Evolutionary conservation across 2,797 vertebrate genomes (phyloP), one percentile per base, ranked within the genome.

Genomic region (Peromyscus aztecus): DNA sequence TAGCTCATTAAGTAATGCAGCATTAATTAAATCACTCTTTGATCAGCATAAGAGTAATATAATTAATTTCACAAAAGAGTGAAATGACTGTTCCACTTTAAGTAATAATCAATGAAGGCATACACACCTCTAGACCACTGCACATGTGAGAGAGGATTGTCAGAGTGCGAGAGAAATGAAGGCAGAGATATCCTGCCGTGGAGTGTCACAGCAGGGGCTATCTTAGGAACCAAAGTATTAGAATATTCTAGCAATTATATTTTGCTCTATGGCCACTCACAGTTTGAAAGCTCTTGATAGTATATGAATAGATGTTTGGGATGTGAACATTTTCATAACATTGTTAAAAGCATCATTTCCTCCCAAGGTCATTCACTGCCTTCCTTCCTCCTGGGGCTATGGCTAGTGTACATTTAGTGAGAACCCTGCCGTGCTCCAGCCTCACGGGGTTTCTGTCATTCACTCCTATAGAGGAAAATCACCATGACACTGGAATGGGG

Each of bases 21-120:
- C 76, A 81, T 52, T 78, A 90, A 87, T 93, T 94, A 84, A 91
- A 87, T 89, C 89, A 90, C 21, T 89, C 87, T 95, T 95, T 94
- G 69, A 96, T 89, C 40, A 95, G n/a, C 11, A 73, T 59, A 86
- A 80, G 40, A 89, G 27, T 83, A 87, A 86, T 86, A 69, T n/a
- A 69, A 86, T 86, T 52, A 86, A 86, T 86, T 86, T 52, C 43
- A 86, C 77, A 92, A 86, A 2, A 4, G 43, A 52, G 5, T 77
- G 21, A 94, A 94, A 61, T 75, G 84, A 80, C 10, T 83, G 24
- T 19, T 81, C 57, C 77, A 69, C 27, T 92, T 93, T 92, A 83
- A 69, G 17, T 67, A 89, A 90, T 78, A 69, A 57, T 63, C 65
- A 71, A 29, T 29, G 75, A 7, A 75, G n/a, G 19, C 37, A 40